Base-by-base conservation (phyloP, 2,797 vertebrate species). In the Paramormyrops hopkinsi region DNA sequence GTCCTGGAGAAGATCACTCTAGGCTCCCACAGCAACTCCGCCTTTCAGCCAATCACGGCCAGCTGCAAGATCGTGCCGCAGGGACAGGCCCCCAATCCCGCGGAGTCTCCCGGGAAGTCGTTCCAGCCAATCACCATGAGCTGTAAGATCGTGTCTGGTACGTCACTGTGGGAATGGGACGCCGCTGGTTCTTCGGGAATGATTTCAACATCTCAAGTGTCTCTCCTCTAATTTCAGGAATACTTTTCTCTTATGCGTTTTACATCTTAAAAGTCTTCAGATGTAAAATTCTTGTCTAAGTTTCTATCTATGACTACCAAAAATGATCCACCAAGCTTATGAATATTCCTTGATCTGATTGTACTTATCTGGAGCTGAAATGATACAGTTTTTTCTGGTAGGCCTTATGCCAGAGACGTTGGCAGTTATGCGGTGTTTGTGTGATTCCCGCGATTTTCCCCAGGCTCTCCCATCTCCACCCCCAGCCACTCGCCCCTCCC, bases 121-220 rank as follows among this genome's bases (percentile, higher is more conserved):
- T 99, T 99, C 93, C 98, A 99, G 92, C 99, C 98, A 54, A 99
- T 99, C 94, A 99, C 99, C 86, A 99, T 99, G 98, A 99, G 99
- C 96, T 99, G 99, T 95, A 99, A 99, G 95, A 99, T 99, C 88
- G 98, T 99, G 92, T 99, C 99, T 96, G 99, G 99, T 99, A 96
- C 92, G 90, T 51, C 22, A 65, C 91, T 88, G 89, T 19, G 48
- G 33, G 25, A 37, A 19, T n/a, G 46, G 83, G 83, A 29, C 11
- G 4, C 22, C 6, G 33, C n/a, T 51, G 8, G 22, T 4, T 46
- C 19, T 86, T 37, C 19, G 0, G 29, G 6, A 56, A 41, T 17
- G 33, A 56, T 44, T 37, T 41, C 11, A n/a, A 3, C 73, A 19
- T 79, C 73, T 79, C 7, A 44, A 79, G 41, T 79, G 65, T 73